Evolutionary conservation across 2,797 vertebrate genomes (phyloP).

Genomic region (Eupleurogrammus muticus): DNA sequence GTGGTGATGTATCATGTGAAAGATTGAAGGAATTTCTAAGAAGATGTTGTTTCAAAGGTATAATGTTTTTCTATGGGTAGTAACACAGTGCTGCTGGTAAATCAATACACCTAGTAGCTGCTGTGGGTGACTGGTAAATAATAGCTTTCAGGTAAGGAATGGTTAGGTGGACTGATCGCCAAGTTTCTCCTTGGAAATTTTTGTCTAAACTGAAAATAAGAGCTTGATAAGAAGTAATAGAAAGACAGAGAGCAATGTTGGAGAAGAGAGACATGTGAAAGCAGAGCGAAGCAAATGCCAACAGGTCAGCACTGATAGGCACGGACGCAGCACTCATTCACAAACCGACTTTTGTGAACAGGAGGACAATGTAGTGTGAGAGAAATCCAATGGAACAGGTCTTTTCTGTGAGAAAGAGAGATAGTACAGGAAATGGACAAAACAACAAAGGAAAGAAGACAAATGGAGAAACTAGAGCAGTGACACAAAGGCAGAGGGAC

Average conservation of each 20-base stretch:
- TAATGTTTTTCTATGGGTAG: constrained; percentile 19
- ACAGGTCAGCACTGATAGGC: constrained; percentile 75
- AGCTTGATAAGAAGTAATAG: constrained; percentile 26
- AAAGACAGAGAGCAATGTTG: constrained; percentile 13
- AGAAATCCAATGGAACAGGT: constrained; percentile 60
- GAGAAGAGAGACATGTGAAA: constrained; percentile 41
- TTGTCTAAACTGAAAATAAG: constrained; percentile 54
- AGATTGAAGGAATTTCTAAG: constrained; percentile 18
- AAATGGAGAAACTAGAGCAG: constrained; percentile 53
- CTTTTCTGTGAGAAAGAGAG: constrained; percentile 51
- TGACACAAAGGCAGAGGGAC: constrained; percentile 48
- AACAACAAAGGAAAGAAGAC: constrained; percentile 60
- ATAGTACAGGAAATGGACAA: constrained; percentile 42
- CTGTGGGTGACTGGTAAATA: constrained; percentile 27
- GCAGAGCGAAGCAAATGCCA: constrained; percentile 75
- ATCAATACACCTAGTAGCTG: not conserved
- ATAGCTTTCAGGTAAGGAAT: constrained; percentile 35
- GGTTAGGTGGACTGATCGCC: constrained; percentile 38
- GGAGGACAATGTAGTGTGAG: constrained; percentile 59
- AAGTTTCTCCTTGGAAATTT: constrained; percentile 52
- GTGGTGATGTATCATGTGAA: constrained; percentile 25
- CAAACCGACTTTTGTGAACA: constrained; percentile 72
- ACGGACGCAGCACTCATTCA: constrained; percentile 82
- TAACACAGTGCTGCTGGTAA: constrained; percentile 19
- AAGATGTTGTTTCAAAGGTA: constrained; percentile 13